Conservation (phyloP, 2,888 invertebrate genomes). For the Agrochola macilenta region DNA sequence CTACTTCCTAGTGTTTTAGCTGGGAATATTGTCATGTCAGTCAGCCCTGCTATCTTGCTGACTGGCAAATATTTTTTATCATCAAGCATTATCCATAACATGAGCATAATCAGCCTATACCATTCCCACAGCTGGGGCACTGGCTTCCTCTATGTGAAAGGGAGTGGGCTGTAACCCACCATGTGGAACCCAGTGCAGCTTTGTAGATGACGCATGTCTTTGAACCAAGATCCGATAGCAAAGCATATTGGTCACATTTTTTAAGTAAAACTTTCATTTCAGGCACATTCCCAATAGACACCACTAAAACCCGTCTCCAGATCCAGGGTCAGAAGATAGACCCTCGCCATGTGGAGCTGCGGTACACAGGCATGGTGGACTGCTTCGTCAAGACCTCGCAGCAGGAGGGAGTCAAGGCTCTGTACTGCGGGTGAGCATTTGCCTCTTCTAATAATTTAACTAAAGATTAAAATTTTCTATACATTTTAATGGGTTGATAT, state of each 20-base stretch:
- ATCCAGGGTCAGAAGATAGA: slow-evolving; percentile 97
- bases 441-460: not conserved
- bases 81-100: not conserved
- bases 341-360: slow-evolving; percentile 93
- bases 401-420: slow-evolving; percentile 96
- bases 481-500: not conserved
- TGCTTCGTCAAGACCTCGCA: slow-evolving; percentile 96
- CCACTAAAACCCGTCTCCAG: slow-evolving; percentile 98
- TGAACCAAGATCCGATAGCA: not conserved
- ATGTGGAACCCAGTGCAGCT: not conserved
- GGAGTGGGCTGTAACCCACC: not conserved
- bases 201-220: not conserved
- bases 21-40: not conserved
- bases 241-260: not conserved
- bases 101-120: not conserved
- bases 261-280: slow-evolving; percentile 17
- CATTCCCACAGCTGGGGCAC: not conserved
- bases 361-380: slow-evolving; percentile 98
- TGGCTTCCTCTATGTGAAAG: not conserved
- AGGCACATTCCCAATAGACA: slow-evolving; percentile 99
- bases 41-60: not conserved
- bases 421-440: slow-evolving; percentile 92
- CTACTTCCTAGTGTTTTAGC: too few relatives aligned
- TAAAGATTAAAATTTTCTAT: not conserved
- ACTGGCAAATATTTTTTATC: not conserved